Evolutionary conservation across 2,888 invertebrate species (phyloP).

Genomic region (Diaprepes abbreviatus): DNA sequence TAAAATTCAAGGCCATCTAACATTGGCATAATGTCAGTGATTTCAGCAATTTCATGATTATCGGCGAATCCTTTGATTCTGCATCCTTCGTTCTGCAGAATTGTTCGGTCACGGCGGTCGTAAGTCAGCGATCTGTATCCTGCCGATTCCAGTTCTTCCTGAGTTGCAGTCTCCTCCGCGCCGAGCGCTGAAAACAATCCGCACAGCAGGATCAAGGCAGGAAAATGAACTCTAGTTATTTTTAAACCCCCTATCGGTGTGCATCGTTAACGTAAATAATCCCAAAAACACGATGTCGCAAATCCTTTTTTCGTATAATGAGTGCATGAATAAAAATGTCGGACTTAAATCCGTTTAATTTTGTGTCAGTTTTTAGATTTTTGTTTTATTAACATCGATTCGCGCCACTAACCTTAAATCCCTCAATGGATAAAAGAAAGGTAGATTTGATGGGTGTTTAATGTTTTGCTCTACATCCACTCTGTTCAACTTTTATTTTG

Average conservation of each 20-base stretch:
- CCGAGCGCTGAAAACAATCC: constrained; percentile 36
- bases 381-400: constrained; percentile 32
- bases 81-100: constrained; percentile 22
- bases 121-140: constrained; percentile 39
- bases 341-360: constrained; percentile 14
- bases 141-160: constrained; percentile 15
- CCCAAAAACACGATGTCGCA: constrained; percentile 33
- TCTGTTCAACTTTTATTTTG: constrained; percentile 16
- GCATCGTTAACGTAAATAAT: constrained; percentile 27
- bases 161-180: constrained; percentile 42
- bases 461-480: constrained; percentile 30
- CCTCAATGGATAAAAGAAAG: constrained; percentile 41
- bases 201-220: constrained; percentile 41
- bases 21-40: neutral
- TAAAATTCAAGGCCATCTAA: neutral
- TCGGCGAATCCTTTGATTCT: constrained; percentile 21
- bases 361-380: constrained; percentile 25
- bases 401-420: constrained; percentile 31
- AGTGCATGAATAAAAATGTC: neutral
- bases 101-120: neutral
- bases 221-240: constrained; percentile 63
- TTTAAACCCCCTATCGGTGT: constrained; percentile 61
- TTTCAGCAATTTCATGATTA: constrained; percentile 8
- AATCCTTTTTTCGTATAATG: constrained; percentile 20
- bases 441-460: constrained; percentile 36